Conservation (phyloP, 2,888 invertebrate genomes). For the Sarcophaga variegata region DNA sequence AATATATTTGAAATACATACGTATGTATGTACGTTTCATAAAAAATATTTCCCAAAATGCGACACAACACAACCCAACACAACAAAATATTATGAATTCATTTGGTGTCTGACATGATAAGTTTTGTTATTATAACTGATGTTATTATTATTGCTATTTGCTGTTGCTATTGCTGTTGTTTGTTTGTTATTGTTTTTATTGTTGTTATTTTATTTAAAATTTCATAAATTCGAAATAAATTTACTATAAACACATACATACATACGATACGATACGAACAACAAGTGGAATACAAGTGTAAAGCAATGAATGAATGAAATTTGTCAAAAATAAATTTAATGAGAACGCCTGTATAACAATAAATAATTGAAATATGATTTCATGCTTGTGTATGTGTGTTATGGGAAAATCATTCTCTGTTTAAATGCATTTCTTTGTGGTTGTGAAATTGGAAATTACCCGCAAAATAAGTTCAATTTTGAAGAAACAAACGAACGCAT, state of each 20-base stretch:
- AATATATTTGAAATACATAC: too few relatives aligned
- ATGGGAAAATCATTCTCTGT: conserved; percentile 34
- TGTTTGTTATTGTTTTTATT: not conserved
- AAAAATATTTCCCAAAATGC: conserved; percentile 47
- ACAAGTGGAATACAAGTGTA: not conserved
- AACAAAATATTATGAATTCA: conserved; percentile 63
- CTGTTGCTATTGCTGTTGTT: not conserved
- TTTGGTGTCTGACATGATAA: conserved; percentile 61
- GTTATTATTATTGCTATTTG: not conserved
- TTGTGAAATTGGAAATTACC: not conserved
- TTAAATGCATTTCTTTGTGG: not conserved
- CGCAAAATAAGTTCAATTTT: too few relatives aligned
- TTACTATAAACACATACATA: conserved; percentile 7
- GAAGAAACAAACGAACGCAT: too few relatives aligned
- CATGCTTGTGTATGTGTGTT: not conserved
- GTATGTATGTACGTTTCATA: conserved; percentile 3
- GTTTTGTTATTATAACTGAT: conserved; percentile 26
- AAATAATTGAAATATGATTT: conserved; percentile 47
- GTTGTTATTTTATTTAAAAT: conserved; percentile 43
- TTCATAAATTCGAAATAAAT: conserved; percentile 63
- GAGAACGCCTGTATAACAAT: conserved; percentile 39
- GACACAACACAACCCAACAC: too few relatives aligned
- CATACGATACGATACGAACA: not conserved
- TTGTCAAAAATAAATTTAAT: conserved; percentile 1
- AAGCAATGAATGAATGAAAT: conserved; percentile 50